These are phyloP conservation scores for Diplodus puntazzo DNA, from an alignment of 2,797 vertebrate genomes.

Conservation along the genomic window DNA sequence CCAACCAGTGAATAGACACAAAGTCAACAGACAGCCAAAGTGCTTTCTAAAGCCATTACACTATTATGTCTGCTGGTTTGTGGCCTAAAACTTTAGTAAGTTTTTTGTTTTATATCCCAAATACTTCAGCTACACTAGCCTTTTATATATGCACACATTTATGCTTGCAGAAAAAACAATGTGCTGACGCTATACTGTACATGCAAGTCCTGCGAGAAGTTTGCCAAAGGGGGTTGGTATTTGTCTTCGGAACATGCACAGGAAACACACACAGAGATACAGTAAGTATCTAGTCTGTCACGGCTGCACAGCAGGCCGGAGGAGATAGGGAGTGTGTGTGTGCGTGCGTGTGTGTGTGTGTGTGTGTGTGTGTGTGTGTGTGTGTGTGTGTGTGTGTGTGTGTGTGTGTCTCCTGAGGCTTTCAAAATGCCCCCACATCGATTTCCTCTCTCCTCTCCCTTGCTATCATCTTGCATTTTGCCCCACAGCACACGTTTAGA, in stretches of 20 bases:
- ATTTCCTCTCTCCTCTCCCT: constrained; percentile 72
- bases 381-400: constrained; percentile 22
- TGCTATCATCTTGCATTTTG: constrained; percentile 79
- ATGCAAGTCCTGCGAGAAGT: constrained; percentile 30
- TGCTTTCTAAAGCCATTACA: constrained; percentile 39
- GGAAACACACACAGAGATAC: constrained; percentile 49
- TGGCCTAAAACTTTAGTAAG: constrained; percentile 27
- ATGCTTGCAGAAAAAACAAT: constrained; percentile 1
- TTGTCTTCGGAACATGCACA: constrained; percentile 47
- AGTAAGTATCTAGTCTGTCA: constrained; percentile 60
- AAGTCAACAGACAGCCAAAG: constrained; percentile 37
- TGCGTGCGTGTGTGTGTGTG: constrained; percentile 19
- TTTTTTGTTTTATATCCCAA: constrained; percentile 22
- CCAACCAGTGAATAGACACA: constrained; percentile 42
- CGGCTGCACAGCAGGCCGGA: constrained; percentile 57
- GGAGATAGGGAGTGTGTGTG: constrained; percentile 40
- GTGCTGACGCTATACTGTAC: constrained; percentile 31
- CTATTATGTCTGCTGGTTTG: constrained; percentile 25
- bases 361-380: constrained; percentile 22
- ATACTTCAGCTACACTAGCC: constrained; percentile 2
- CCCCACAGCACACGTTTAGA: constrained; percentile 71
- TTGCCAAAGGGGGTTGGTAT: constrained; percentile 34
- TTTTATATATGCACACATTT: not conserved
- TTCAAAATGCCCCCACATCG: constrained; percentile 73
- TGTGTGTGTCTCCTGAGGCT: constrained; percentile 46